phyloP scores from a whole-genome alignment of 2,113 vertebrate species.

The Benitochromis conjunctus region DNA sequence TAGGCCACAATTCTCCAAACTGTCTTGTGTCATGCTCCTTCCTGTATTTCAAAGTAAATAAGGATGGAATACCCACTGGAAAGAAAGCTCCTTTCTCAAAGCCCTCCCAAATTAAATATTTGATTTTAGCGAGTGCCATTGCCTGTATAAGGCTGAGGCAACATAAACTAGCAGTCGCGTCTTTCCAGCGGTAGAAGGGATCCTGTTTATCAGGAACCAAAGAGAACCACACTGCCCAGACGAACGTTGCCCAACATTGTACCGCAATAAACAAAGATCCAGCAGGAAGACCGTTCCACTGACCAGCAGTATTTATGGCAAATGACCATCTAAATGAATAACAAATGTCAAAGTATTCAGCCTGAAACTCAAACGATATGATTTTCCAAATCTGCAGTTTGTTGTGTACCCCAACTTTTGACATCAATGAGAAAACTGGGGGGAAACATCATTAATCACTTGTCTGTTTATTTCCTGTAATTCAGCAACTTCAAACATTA shows the following conservation, averaged over 20 bases:
- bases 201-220: constrained; percentile 27
- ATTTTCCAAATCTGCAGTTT: background rate
- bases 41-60: constrained; percentile 13
- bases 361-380: background rate
- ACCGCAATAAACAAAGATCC: constrained; percentile 4
- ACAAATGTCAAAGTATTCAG: background rate
- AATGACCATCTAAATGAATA: background rate
- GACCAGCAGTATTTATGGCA: background rate
- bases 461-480: background rate
- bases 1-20: background rate
- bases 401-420: background rate
- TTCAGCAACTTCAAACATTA: background rate
- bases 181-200: constrained; percentile 24
- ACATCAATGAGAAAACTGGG: background rate
- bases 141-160: background rate
- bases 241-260: background rate
- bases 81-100: background rate
- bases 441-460: background rate
- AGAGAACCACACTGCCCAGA: background rate
- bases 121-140: background rate
- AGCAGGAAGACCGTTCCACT: background rate
- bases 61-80: background rate
- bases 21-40: background rate
- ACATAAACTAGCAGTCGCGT: background rate
- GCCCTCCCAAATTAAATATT: constrained; percentile 4